Evolutionary conservation across 2,113 vertebrate species (phyloP), one percentile per base, ranked within the genome.

Genomic region (Lepidothrix coronata): DNA sequence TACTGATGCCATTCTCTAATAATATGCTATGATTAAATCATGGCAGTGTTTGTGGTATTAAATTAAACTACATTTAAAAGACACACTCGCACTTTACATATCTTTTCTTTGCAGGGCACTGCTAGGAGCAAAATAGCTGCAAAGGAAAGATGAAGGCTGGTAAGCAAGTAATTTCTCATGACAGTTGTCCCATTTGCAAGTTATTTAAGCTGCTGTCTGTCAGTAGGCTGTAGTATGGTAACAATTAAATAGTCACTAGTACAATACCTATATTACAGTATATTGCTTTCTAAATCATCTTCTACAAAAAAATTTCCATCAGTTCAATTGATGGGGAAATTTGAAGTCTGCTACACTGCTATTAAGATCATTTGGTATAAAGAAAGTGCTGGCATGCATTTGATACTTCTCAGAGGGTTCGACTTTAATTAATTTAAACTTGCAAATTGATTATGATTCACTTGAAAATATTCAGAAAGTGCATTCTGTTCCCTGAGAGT

Each of bases 341-440:
- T 39, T 73, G 62, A 94, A 83, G 30, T 63, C 19, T 46, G 28
- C 44, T 54, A 65, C 16, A 4, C 25, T 65, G 66, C 52, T 85
- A 23, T 79, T 88, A 93, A 51, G n/a, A 84, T n/a, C 5, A 75
- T 59, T 86, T 18, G 43, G n/a, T 57, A 68, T 28, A 89, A 87
- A 89, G 27, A 12, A 87, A 88, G 35, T 8, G 11, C 55, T 80
- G 83, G 33, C 46, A 73, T 51, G n/a, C 39, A 63, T 74, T 84
- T 0, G 2, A 25, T 79, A 62, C 51, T 76, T 91, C 71, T 85
- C 55, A 63, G 46, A 95, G 57, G 74, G 22, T 55, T 62, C 5
- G 16, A 59, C 24, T 91, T 89, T 43, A 79, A 96, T 86, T 87
- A 87, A 75, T 71, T 91, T 90, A 59, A 77, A 91, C 63, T 91